These are phyloP conservation scores for Drosophila cracens DNA, from an alignment of 2,888 invertebrate genomes.

Conservation along the genomic window DNA sequence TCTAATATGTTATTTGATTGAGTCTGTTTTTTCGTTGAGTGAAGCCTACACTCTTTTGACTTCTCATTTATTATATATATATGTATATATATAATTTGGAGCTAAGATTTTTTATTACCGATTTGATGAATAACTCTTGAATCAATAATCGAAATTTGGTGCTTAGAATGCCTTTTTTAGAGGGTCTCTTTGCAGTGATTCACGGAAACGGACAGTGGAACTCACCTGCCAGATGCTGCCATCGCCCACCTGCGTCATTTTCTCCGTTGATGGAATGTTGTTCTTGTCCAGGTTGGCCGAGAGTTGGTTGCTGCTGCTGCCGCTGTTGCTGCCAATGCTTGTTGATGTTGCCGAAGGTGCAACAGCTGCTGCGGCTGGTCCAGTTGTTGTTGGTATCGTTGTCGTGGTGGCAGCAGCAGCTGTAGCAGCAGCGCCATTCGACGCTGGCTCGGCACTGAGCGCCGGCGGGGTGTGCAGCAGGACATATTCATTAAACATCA, in stretches of 20 bases:
- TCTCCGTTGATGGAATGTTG: constrained; percentile 91
- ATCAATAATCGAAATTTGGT: neutral
- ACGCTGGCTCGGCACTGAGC: constrained; percentile 75
- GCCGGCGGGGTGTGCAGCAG: constrained; percentile 88
- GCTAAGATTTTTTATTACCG: neutral
- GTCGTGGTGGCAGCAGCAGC: constrained; percentile 18
- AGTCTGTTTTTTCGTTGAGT: neutral
- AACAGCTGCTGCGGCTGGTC: neutral
- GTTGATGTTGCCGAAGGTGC: constrained; percentile 25
- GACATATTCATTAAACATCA: constrained; percentile 95
- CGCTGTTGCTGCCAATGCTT: constrained; percentile 21
- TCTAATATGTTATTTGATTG: neutral
- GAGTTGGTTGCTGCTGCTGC: constrained; percentile 6
- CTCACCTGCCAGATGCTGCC: constrained; percentile 89
- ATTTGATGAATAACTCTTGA: neutral
- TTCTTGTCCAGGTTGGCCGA: constrained; percentile 84
- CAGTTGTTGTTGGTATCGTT: constrained; percentile 31
- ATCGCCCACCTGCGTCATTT: constrained; percentile 94
- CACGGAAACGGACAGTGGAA: neutral
- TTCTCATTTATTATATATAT: neutral
- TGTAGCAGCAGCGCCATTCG: constrained; percentile 24
- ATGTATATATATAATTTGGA: neutral
- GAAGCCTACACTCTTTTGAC: neutral
- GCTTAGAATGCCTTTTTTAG: neutral
- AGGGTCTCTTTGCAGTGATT: neutral